These are phyloP conservation scores for Argynnis bischoffii DNA, from an alignment of 2,888 invertebrate genomes.

Conservation along the genomic window DNA sequence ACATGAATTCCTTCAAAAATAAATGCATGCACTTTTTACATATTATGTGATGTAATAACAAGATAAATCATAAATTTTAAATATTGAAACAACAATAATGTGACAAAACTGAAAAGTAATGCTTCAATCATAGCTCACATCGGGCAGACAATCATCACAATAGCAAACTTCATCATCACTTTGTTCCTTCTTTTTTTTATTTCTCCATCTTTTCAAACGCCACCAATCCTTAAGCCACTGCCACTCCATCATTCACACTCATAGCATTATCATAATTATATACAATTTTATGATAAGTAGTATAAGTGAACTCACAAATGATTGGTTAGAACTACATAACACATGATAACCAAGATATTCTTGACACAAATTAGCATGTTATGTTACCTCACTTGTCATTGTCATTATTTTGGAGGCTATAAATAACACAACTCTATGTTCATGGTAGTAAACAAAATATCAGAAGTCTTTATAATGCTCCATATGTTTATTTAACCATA, in stretches of 20 bases:
- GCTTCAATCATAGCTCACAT: slow-evolving; percentile 60
- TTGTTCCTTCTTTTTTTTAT: slow-evolving; percentile 77
- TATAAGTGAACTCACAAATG: slow-evolving; percentile 57
- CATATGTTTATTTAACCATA: slow-evolving; percentile 22
- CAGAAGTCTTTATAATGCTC: slow-evolving; percentile 30
- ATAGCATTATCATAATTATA: slow-evolving; percentile 56
- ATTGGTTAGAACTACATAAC: slow-evolving; percentile 61
- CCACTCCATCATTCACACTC: slow-evolving; percentile 85
- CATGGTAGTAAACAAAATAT: slow-evolving; percentile 38
- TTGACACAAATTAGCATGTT: slow-evolving; percentile 68
- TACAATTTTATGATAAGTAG: slow-evolving; percentile 56
- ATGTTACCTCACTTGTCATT: slow-evolving; percentile 77
- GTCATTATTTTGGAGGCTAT: slow-evolving; percentile 50
- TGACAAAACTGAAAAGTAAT: slow-evolving; percentile 11
- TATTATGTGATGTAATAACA: slow-evolving; percentile 26
- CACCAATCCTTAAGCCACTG: slow-evolving; percentile 92
- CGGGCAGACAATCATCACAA: slow-evolving; percentile 88
- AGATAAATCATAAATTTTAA: slow-evolving; percentile 11
- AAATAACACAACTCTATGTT: slow-evolving; percentile 53
- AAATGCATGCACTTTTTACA: slow-evolving; percentile 2
- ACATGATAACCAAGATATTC: slow-evolving; percentile 74
- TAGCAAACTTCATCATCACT: slow-evolving; percentile 86
- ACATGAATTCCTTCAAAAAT: not conserved
- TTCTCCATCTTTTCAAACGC: slow-evolving; percentile 87
- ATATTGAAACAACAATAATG: not conserved